Evolutionary conservation across 2,888 invertebrate genomes (phyloP).

Genomic region (Coecobrya sp.): DNA sequence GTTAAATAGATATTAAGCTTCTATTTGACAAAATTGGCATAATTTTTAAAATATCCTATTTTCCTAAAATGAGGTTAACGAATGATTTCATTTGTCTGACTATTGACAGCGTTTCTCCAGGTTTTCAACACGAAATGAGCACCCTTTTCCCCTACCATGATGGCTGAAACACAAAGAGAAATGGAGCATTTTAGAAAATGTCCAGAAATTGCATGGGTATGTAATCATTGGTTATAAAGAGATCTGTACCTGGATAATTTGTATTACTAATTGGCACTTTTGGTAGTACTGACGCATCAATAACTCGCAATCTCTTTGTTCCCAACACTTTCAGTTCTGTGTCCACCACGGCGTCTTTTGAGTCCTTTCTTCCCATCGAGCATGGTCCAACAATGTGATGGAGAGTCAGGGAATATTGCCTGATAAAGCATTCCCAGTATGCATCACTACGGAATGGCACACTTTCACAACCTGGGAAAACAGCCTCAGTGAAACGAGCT

Average conservation of each 20-base stretch:
- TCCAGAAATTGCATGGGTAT: background rate
- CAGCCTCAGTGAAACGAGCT: constrained; percentile 67
- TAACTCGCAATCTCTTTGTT: constrained; percentile 76
- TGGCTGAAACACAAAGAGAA: constrained; percentile 38
- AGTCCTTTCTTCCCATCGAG: constrained; percentile 81
- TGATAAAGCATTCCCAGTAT: constrained; percentile 83
- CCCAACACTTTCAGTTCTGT: constrained; percentile 81
- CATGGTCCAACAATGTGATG: constrained; percentile 83
- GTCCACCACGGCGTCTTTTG: constrained; percentile 82
- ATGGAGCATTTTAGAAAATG: background rate
- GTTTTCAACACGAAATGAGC: constrained; percentile 68
- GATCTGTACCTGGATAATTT: constrained; percentile 61
- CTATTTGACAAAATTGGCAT: no score
- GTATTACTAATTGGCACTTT: constrained; percentile 78
- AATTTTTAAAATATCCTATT: background rate
- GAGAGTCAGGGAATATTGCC: constrained; percentile 79
- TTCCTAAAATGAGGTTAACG: constrained; percentile 19
- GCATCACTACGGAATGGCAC: constrained; percentile 76
- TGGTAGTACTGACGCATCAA: constrained; percentile 80
- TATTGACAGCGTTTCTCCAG: constrained; percentile 76
- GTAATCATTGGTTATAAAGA: no score
- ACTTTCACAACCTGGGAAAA: constrained; percentile 83
- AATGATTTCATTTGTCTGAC: constrained; percentile 80
- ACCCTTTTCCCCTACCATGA: constrained; percentile 82
- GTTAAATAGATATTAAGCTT: no score